phyloP scores from a whole-genome alignment of 2,797 vertebrate species.

The Cottoperca gobio region DNA sequence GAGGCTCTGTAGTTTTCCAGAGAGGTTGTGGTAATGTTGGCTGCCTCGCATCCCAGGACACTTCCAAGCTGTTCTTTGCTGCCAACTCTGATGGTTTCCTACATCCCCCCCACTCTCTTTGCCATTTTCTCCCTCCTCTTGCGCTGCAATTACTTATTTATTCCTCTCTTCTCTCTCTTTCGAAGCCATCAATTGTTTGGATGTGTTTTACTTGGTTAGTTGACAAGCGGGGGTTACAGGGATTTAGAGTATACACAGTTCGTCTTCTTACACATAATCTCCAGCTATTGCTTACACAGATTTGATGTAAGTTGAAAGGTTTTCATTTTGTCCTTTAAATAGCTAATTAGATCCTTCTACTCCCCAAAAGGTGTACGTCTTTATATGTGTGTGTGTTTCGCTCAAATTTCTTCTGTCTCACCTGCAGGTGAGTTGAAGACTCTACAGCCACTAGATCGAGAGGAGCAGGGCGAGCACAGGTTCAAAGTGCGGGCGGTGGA shows the following conservation, averaged over 20 bases:
- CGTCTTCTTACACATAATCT: conserved; percentile 8
- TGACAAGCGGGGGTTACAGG: conserved; percentile 5
- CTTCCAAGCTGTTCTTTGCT: conserved; percentile 62
- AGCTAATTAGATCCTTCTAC: neutral
- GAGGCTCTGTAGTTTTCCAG: conserved; percentile 66
- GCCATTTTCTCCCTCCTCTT: conserved; percentile 39
- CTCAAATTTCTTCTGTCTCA: neutral
- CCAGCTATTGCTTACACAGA: conserved; percentile 1
- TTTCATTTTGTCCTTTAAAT: conserved; percentile 5
- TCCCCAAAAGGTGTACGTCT: neutral
- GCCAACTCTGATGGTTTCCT: conserved; percentile 63
- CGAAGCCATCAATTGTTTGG: conserved; percentile 59
- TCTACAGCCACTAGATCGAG: conserved; percentile 88
- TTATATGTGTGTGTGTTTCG: neutral
- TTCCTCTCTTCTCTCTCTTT: conserved; percentile 27
- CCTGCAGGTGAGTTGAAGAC: conserved; percentile 94
- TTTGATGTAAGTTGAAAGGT: neutral
- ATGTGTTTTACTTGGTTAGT: conserved; percentile 41
- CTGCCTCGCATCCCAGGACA: conserved; percentile 63
- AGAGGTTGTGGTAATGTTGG: conserved; percentile 65
- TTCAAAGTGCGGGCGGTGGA: conserved; percentile 91
- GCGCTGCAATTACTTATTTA: conserved; percentile 65
- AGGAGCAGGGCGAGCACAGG: conserved; percentile 87
- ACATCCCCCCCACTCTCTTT: conserved; percentile 19
- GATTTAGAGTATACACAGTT: conserved; percentile 4